phyloP scores from a whole-genome alignment of 2,797 vertebrate genomes.

The Euphonia xanthogaster region DNA sequence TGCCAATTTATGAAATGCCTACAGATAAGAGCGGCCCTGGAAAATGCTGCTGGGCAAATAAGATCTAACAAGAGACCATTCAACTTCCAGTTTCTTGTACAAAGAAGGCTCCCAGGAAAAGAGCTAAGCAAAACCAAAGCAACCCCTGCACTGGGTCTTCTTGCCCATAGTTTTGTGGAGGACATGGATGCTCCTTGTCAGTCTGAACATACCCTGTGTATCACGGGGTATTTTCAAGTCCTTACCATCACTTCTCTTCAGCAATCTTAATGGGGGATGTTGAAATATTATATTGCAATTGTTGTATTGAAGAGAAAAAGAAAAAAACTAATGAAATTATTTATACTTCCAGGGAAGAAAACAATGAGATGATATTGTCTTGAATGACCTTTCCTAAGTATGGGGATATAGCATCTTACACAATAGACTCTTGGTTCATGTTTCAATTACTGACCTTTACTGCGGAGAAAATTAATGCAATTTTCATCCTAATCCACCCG shows the following conservation, averaged over 20 bases:
- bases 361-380: slow-evolving; percentile 75
- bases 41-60: background rate
- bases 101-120: background rate
- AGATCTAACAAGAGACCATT: background rate
- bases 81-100: background rate
- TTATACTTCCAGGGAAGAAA: slow-evolving; percentile 72
- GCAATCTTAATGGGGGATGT: slow-evolving; percentile 43
- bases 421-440: slow-evolving; percentile 77
- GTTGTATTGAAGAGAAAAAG: slow-evolving; percentile 44
- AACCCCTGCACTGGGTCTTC: background rate
- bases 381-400: slow-evolving; percentile 75
- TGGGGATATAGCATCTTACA: slow-evolving; percentile 72
- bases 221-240: background rate
- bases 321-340: slow-evolving; percentile 69
- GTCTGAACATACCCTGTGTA: background rate
- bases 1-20: background rate
- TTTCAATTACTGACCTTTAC: slow-evolving; percentile 80
- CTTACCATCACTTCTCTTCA: slow-evolving; percentile 40
- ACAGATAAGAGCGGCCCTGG: background rate
- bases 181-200: background rate
- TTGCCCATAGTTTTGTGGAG: background rate
- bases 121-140: background rate
- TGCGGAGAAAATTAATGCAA: slow-evolving; percentile 78
- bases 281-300: slow-evolving; percentile 59
- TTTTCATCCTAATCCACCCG: slow-evolving; percentile 76